Conservation (phyloP, 1,140 invertebrate species). For the Propsilocerus akamusi region DNA sequence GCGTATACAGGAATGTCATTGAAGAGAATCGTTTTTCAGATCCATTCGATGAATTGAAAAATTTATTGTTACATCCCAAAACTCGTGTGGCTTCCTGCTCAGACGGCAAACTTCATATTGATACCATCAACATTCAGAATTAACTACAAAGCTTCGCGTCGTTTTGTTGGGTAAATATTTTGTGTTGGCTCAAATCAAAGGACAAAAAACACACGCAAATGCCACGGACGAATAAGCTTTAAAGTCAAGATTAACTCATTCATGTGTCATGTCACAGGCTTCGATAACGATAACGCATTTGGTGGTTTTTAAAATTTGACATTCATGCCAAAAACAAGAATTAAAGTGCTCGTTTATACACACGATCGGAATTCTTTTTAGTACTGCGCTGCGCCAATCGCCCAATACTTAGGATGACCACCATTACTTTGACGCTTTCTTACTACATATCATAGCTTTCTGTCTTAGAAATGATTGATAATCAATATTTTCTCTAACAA, state of each 20-base stretch:
- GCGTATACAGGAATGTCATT: constrained; percentile 54
- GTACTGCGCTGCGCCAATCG: neutral
- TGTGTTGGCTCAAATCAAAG: constrained; percentile 57
- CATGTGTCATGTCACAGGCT: neutral
- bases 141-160: constrained; percentile 45
- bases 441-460: too few relatives aligned
- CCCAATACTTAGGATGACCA: too few relatives aligned
- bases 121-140: constrained; percentile 45
- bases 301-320: neutral
- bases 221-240: too few relatives aligned
- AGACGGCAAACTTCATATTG: constrained; percentile 51
- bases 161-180: constrained; percentile 58
- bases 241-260: too few relatives aligned
- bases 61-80: constrained; percentile 47
- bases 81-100: constrained; percentile 64
- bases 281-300: neutral
- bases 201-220: constrained; percentile 24
- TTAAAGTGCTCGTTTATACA: neutral
- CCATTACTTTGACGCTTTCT: too few relatives aligned
- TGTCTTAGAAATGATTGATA: too few relatives aligned
- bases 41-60: constrained; percentile 50
- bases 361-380: neutral
- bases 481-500: too few relatives aligned
- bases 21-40: constrained; percentile 42
- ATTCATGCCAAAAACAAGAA: neutral